Percentiles rank a stretch among this genome's conserved stretches.
These are phyloP conservation scores for Cordilura impudica DNA, from an alignment of 2,888 invertebrate species.

Conservation along the genomic window DNA sequence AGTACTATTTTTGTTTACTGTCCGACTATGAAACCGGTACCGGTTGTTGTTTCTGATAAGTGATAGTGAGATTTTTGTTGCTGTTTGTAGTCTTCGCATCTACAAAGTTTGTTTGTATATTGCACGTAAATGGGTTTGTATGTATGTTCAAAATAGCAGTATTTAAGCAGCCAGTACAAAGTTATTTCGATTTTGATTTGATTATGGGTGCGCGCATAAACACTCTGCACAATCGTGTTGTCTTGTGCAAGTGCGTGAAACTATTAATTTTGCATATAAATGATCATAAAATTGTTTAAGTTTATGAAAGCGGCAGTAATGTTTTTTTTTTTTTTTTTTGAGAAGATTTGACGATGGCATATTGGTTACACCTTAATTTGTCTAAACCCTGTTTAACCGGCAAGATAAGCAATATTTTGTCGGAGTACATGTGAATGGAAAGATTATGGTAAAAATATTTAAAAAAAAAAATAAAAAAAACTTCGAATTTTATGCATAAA, in stretches of 20 bases:
- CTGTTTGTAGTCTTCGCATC: background rate
- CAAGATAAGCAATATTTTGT: background rate
- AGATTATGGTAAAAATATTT: background rate
- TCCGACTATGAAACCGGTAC: slow-evolving; percentile 4
- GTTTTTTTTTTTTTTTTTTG: slow-evolving; percentile 10
- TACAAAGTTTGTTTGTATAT: slow-evolving; percentile 14
- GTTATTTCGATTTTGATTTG: background rate
- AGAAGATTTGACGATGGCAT: slow-evolving; percentile 7
- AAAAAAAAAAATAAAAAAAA: background rate
- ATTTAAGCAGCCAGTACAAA: too few species aligned
- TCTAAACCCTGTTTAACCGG: slow-evolving; percentile 38
- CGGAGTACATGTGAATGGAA: background rate
- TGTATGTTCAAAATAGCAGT: too few species aligned
- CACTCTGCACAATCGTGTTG: background rate
- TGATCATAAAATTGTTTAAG: slow-evolving; percentile 25
- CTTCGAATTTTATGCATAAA: slow-evolving; percentile 19
- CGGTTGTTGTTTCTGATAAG: slow-evolving; percentile 19
- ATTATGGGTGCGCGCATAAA: too few species aligned
- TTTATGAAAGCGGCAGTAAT: slow-evolving; percentile 34
- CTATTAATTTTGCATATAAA: slow-evolving; percentile 59
- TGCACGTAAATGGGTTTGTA: background rate
- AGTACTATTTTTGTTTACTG: slow-evolving; percentile 37
- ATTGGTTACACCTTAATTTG: slow-evolving; percentile 58
- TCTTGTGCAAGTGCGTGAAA: slow-evolving; percentile 52
- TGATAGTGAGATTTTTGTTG: slow-evolving; percentile 14